phyloP scores from a whole-genome alignment of 1,140 invertebrate genomes.

The Drosophila navojoa region DNA sequence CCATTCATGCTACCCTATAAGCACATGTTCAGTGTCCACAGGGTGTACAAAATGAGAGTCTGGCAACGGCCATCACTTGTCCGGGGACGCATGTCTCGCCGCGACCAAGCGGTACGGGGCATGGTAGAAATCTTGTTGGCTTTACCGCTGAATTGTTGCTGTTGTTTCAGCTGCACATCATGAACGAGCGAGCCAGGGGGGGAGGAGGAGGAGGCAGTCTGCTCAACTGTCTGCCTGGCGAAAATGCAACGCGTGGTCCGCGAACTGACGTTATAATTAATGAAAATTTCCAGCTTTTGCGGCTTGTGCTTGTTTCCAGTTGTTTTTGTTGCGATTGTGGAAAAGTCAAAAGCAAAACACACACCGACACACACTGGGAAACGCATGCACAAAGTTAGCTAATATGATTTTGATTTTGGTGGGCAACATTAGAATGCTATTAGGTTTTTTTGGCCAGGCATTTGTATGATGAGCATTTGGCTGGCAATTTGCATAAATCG shows the following conservation, averaged over 20 bases:
- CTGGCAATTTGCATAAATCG: conserved; percentile 63
- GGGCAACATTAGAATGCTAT: conserved; percentile 75
- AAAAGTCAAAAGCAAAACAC: conserved; percentile 46
- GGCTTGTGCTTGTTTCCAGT: conserved; percentile 11
- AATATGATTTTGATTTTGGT: conserved; percentile 80
- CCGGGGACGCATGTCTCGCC: conserved; percentile 41
- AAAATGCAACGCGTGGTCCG: conserved; percentile 49
- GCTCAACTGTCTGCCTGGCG: conserved; percentile 42
- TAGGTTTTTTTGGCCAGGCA: conserved; percentile 44
- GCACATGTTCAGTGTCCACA: neutral
- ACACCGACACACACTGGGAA: conserved; percentile 18
- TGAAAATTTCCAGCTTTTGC: conserved; percentile 72
- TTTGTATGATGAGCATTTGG: conserved; percentile 40
- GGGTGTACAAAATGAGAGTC: conserved; percentile 45
- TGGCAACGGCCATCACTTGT: conserved; percentile 44
- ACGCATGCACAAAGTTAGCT: conserved; percentile 35
- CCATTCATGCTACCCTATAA: neutral
- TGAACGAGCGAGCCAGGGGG: neutral
- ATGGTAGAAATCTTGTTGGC: conserved; percentile 29
- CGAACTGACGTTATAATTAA: conserved; percentile 77
- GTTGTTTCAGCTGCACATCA: conserved; percentile 73
- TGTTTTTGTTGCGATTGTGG: conserved; percentile 30
- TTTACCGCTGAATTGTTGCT: conserved; percentile 55
- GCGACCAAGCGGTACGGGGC: conserved; percentile 5
- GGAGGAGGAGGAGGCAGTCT: neutral